Conservation (phyloP, 1,140 invertebrate genomes). For the Ctenoplectra terminalis region DNA sequence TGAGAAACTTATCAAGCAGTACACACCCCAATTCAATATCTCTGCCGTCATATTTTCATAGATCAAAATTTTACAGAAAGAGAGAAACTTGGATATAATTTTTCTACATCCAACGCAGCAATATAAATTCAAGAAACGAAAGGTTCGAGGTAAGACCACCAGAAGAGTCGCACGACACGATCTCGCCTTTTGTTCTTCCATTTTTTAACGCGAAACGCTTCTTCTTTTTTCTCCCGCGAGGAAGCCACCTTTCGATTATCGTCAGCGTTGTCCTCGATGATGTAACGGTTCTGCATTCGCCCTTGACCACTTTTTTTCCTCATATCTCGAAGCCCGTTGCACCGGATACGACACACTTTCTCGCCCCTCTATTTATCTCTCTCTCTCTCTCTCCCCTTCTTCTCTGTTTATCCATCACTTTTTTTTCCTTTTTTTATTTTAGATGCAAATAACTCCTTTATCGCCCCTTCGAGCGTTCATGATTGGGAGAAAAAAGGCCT, state of each 20-base stretch:
- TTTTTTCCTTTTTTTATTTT: constrained; percentile 31
- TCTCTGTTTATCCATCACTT: background rate
- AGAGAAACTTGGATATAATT: no score
- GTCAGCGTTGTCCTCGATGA: constrained; percentile 46
- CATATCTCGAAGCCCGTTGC: constrained; percentile 15
- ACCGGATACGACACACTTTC: constrained; percentile 51
- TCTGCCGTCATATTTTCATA: no score
- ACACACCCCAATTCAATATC: no score
- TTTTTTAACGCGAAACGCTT: no score
- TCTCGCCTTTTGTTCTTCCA: background rate
- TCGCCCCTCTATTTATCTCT: background rate
- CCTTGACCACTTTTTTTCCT: constrained; percentile 51
- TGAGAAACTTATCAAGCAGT: no score
- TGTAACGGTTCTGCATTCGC: constrained; percentile 51
- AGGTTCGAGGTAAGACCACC: background rate
- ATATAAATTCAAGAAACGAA: background rate
- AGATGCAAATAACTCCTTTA: constrained; percentile 52
- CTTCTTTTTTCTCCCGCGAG: background rate
- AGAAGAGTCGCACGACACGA: background rate
- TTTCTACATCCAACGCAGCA: no score
- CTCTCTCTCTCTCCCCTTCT: background rate
- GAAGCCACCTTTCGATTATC: constrained; percentile 40
- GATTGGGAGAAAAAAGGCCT: constrained; percentile 27
- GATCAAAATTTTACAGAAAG: no score
- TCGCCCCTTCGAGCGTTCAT: constrained; percentile 40